Conservation (phyloP, 2,888 invertebrate species). For the Eucera pruinosa region DNA sequence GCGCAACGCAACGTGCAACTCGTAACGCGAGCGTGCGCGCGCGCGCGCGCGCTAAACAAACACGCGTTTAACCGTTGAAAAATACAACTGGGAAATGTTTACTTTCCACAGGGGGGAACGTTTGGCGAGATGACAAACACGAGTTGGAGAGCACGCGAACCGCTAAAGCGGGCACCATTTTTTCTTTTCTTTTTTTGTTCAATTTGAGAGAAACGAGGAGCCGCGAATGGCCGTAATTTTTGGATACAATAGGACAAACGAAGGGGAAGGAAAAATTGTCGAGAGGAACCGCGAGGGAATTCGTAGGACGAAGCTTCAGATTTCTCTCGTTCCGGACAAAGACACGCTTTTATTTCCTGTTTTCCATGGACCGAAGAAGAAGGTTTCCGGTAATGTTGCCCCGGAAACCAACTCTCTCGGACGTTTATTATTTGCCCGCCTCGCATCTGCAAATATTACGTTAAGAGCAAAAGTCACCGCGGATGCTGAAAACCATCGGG, state of each 20-base stretch:
- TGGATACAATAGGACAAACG: neutral
- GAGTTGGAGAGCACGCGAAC: neutral
- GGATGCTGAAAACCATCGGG: too few species aligned
- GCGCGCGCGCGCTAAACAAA: too few species aligned
- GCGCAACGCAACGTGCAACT: neutral
- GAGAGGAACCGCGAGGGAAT: constrained; percentile 11
- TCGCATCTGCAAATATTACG: neutral
- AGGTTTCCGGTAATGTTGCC: neutral
- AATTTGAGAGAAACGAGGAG: neutral
- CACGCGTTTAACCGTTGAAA: constrained; percentile 5
- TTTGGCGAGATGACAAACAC: neutral
- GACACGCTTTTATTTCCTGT: constrained; percentile 4
- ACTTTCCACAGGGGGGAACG: neutral
- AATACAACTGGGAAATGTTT: neutral
- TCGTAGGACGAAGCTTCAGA: neutral
- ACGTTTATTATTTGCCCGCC: neutral
- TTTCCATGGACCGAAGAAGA: neutral
- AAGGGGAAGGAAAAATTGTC: constrained; percentile 12
- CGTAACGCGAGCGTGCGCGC: too few species aligned
- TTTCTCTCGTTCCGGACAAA: constrained; percentile 1
- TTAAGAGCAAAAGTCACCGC: neutral
- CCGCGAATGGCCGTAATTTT: constrained; percentile 3
- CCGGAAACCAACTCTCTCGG: neutral
- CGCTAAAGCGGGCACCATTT: neutral
- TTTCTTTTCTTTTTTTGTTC: neutral